Base-by-base conservation (phyloP, 2,113 vertebrate species). In the Monarcha castaneiventris region DNA sequence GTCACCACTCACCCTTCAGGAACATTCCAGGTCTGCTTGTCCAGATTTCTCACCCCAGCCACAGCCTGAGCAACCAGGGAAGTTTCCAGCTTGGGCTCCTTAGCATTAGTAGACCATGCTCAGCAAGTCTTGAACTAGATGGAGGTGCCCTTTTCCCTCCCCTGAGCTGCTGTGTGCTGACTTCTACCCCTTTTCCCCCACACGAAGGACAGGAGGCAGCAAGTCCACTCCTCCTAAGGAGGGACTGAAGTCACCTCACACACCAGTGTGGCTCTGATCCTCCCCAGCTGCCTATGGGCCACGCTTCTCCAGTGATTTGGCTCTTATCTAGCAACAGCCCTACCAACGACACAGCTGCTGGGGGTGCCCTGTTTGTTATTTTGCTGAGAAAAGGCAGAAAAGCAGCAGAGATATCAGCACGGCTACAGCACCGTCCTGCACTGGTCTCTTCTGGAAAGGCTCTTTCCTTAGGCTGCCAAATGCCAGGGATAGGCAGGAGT, bases 391-490 rank as follows among this genome's bases (percentile, higher is more conserved):
- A 93, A 92, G 73, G 71, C 83, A 96, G 92, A 97, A 93, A 71
- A 94, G 61, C 78, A 83, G 37, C 61, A 75, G 63, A 94, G 91
- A 96, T 94, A 86, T 2, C 5, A 1, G 76, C 11, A 3, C 39
- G 84, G 93, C 96, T 64, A 93, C 4, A 80, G 58, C 62, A 39
- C 37, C 0, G 4, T 68, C 51, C 64, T 3, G 1, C 15, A 23
- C 14, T 37, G 83, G 79, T 29, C 33, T 72, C 46, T 67, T 74
- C 88, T 95, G 90, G 69, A 95, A 88, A 87, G 76, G 55, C 87
- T 79, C 94, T 93, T 81, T 75, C 73, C 88, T 90, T 73, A 58
- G 85, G 79, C 87, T 95, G 92, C 88, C 92, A 96, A 94, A 96
- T 87, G 94, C 82, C 16, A 2, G 58, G 56, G 81, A 91, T 71